Evolutionary conservation across 1,140 invertebrate species (phyloP).

Genomic region (Oedothorax gibbosus): DNA sequence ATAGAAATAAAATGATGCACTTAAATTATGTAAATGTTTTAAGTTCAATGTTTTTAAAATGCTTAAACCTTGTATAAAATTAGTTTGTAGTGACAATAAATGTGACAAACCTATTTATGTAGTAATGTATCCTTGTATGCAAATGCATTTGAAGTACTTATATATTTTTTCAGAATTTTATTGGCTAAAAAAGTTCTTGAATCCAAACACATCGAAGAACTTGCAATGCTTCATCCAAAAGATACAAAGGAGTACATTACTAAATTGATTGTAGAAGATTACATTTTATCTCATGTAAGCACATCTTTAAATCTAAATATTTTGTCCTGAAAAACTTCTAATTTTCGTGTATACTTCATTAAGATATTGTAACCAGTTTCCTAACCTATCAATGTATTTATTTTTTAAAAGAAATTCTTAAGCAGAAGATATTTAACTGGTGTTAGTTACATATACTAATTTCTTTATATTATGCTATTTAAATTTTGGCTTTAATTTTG

Average conservation of each 20-base stretch:
- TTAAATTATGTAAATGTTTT: too few relatives aligned
- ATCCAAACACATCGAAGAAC: constrained; percentile 87
- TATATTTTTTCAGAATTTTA: constrained; percentile 75
- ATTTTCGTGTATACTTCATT: not conserved
- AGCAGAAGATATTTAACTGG: not conserved
- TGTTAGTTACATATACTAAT: not conserved
- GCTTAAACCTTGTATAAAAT: not conserved
- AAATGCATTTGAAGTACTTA: not conserved
- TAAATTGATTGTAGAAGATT: constrained; percentile 83
- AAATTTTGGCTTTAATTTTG: too few relatives aligned
- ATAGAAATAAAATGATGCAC: too few relatives aligned
- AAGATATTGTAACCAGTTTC: not conserved
- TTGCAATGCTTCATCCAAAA: constrained; percentile 89
- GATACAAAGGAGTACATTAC: constrained; percentile 88
- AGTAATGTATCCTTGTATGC: not conserved
- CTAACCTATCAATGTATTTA: not conserved
- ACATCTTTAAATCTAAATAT: not conserved
- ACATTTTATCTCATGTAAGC: constrained; percentile 72
- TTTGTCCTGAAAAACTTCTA: not conserved
- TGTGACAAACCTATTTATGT: not conserved
- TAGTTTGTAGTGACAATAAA: too few relatives aligned
- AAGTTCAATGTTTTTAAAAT: not conserved
- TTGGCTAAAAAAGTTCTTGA: constrained; percentile 83
- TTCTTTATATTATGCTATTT: not conserved
- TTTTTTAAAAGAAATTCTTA: not conserved